Evolutionary conservation across 1,140 invertebrate species (phyloP).

Genomic region (Hirudo medicinalis): DNA sequence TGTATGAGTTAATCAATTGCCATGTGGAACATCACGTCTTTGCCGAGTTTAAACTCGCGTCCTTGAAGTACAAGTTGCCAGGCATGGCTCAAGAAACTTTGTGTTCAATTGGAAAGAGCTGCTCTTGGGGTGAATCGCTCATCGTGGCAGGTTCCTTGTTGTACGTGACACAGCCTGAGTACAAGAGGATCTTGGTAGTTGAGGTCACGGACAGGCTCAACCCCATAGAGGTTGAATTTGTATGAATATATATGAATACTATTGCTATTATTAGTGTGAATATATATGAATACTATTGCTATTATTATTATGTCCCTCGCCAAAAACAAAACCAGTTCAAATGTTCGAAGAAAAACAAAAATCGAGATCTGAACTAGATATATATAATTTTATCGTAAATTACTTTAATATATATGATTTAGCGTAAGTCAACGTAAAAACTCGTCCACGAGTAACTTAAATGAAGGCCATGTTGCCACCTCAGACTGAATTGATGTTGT

Average conservation of each 20-base stretch:
- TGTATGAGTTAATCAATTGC: conserved; percentile 62
- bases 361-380: too few relatives aligned
- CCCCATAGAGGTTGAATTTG: conserved; percentile 33
- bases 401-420: background rate
- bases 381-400: too few relatives aligned
- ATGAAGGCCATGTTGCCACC: background rate
- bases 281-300: too few relatives aligned
- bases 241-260: too few relatives aligned
- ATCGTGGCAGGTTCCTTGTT: conserved; percentile 60
- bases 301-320: background rate
- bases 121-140: conserved; percentile 56
- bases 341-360: background rate
- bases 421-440: background rate
- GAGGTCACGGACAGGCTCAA: conserved; percentile 32
- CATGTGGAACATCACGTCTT: conserved; percentile 58
- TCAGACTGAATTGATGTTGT: conserved; percentile 2
- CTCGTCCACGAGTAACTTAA: background rate
- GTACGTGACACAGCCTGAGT: conserved; percentile 59
- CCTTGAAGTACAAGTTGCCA: background rate
- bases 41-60: conserved; percentile 31
- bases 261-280: too few relatives aligned
- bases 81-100: conserved; percentile 30
- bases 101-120: conserved; percentile 26
- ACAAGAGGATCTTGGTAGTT: conserved; percentile 57
- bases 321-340: too few relatives aligned